Evolutionary conservation across 1,140 invertebrate genomes (phyloP).

Genomic region (Campoletis sonorensis): DNA sequence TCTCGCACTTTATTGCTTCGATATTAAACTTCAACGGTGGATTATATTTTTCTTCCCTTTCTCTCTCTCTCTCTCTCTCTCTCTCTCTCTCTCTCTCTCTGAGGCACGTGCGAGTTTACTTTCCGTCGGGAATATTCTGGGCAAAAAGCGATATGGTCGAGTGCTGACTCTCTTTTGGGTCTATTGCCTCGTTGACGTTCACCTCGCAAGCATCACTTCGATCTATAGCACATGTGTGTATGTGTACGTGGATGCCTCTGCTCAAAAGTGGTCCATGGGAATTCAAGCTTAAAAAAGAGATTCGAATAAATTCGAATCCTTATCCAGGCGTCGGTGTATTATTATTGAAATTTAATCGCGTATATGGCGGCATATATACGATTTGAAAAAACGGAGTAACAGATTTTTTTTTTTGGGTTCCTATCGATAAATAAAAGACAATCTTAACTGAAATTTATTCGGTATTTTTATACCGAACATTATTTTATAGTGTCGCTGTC

Average conservation of each 20-base stretch:
- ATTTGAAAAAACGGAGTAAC: background rate
- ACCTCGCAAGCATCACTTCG: background rate
- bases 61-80: constrained; percentile 48
- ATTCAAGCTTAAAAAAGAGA: constrained; percentile 30
- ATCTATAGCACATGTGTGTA: constrained; percentile 23
- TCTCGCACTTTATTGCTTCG: constrained; percentile 64
- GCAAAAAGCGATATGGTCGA: constrained; percentile 25
- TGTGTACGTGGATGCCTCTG: background rate
- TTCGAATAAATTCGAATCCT: constrained; percentile 23
- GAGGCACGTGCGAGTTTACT: background rate
- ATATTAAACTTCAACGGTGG: constrained; percentile 62
- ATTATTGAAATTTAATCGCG: constrained; percentile 11
- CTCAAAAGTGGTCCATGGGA: constrained; percentile 29
- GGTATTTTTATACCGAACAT: no score
- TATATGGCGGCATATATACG: background rate
- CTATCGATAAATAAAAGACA: no score
- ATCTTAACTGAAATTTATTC: no score
- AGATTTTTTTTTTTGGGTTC: no score
- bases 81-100: constrained; percentile 49
- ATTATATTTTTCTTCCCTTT: constrained; percentile 45
- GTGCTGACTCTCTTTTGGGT: constrained; percentile 32
- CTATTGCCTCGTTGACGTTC: constrained; percentile 42
- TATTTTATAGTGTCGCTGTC: no score
- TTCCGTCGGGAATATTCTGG: constrained; percentile 29
- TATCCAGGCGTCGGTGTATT: background rate